These are phyloP conservation scores for Parazoanthus darwini DNA, from an alignment of 92 coral and sea anemone species.

Conservation along the genomic window DNA sequence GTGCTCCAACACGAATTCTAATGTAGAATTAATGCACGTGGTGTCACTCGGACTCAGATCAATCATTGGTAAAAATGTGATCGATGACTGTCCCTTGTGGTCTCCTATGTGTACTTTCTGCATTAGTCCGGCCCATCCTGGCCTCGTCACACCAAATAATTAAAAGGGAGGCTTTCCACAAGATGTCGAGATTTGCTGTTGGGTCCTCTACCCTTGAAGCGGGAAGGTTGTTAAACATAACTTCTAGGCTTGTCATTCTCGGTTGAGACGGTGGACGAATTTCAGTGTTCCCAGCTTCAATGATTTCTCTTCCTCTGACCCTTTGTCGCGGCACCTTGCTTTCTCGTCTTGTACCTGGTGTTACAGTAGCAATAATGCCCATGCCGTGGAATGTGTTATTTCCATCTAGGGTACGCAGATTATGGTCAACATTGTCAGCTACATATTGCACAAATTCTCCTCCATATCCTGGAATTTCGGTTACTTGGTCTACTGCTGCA, in stretches of 20 bases:
- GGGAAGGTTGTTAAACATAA: constrained; percentile 33
- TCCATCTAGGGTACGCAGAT: constrained; percentile 51
- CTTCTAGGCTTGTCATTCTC: constrained; percentile 39
- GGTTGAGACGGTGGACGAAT: constrained; percentile 40
- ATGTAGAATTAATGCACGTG: constrained; percentile 16
- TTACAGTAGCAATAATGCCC: constrained; percentile 46
- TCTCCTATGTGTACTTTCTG: constrained; percentile 29
- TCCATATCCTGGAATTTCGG: constrained; percentile 42
- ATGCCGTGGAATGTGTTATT: constrained; percentile 55
- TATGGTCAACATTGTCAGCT: constrained; percentile 66
- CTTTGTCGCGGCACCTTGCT: constrained; percentile 33
- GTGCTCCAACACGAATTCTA: constrained; percentile 16
- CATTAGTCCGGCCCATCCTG: constrained; percentile 57
- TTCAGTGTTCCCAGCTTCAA: constrained; percentile 31
- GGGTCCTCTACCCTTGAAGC: constrained; percentile 33
- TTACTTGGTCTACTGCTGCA: constrained; percentile 54
- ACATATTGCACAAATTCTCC: constrained; percentile 62
- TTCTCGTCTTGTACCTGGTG: constrained; percentile 8
- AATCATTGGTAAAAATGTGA: constrained; percentile 37
- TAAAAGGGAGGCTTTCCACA: constrained; percentile 47
- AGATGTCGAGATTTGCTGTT: constrained; percentile 15
- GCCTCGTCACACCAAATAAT: constrained; percentile 34
- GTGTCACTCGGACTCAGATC: not conserved
- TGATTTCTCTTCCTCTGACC: constrained; percentile 32
- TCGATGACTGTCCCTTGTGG: constrained; percentile 50